Evolutionary conservation across 2,888 invertebrate genomes (phyloP), one percentile per base, ranked within the genome.

Genomic region (Cerastis rubricosa): DNA sequence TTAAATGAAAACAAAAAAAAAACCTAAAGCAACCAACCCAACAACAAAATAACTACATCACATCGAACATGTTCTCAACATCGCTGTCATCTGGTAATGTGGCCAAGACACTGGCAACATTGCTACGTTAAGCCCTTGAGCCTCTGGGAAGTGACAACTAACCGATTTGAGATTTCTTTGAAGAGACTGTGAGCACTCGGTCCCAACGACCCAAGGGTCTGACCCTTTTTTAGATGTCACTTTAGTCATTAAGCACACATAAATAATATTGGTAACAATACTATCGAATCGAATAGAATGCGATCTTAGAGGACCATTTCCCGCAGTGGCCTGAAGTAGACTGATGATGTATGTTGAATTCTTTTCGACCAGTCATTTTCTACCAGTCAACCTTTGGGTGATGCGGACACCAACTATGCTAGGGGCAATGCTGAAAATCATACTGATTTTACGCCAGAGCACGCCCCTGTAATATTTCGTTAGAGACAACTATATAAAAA

Each of bases 221-320:
- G 64, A 64, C n/a, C 64, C 14, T 64, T 64, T 43, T 63, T 64
- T 64, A n/a, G 43, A 64, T 64, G 64, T 43, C 64, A 43, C 64
- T 61, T 59, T 35, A 1, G 61, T 61, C 61, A 64, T 64, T 43
- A 64, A n/a, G 1, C 43, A 11, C n/a, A 43, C 43, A 64, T 43
- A 43, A 43, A 43, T 63, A 40, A 63, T 40, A 64, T 19, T 19
- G 61, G 35, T 35, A 61, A 35, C 61, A 35, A 35, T 35, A 35
- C 61, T 61, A 61, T 59, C 29, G 59, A 17, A 8, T 8, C 29
- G 35, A 61, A 35, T 61, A 61, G 61, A 61, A 9, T 43, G 40
- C 8, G 3, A 22, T 29, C 29, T 29, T 61, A 5, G 22, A 19
- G 22, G 6, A 4, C 19, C 12, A 9, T 68, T 11, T 68, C 17